These are phyloP conservation scores for Scaptomyza polygonia DNA, from an alignment of 2,888 invertebrate genomes.

Conservation along the genomic window DNA sequence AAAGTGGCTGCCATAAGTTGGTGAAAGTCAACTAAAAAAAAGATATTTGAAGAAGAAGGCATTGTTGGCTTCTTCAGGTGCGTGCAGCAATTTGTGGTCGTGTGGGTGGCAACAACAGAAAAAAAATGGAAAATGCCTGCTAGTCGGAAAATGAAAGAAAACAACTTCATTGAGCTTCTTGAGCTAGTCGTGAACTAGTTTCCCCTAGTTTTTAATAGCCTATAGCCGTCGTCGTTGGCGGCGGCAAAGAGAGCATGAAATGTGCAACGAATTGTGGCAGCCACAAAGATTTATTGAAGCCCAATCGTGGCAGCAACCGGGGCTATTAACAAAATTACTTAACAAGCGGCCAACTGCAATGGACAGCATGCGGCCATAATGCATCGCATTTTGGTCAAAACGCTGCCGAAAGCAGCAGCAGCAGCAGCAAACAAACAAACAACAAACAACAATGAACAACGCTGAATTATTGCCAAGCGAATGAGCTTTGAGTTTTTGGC, in stretches of 20 bases:
- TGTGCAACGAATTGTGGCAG: constrained; percentile 79
- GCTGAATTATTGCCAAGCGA: constrained; percentile 73
- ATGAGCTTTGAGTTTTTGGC: constrained; percentile 66
- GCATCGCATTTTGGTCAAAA: constrained; percentile 56
- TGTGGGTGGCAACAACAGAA: constrained; percentile 31
- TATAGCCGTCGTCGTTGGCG: constrained; percentile 33
- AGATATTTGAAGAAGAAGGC: constrained; percentile 40
- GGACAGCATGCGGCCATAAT: constrained; percentile 47
- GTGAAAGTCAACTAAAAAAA: constrained; percentile 67
- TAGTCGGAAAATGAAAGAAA: constrained; percentile 21
- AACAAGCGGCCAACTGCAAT: constrained; percentile 73
- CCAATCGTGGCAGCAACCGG: constrained; percentile 32
- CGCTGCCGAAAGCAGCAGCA: constrained; percentile 23
- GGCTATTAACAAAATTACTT: constrained; percentile 79
- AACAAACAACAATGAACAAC: constrained; percentile 38
- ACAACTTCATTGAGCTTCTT: constrained; percentile 67
- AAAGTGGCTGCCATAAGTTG: constrained; percentile 61
- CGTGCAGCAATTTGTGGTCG: constrained; percentile 67
- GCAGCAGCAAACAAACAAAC: constrained; percentile 15
- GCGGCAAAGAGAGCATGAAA: constrained; percentile 76
- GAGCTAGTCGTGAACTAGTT: constrained; percentile 67
- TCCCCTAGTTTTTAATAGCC: constrained; percentile 69
- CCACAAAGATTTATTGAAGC: constrained; percentile 76
- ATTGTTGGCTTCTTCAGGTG: constrained; percentile 44
- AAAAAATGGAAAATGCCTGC: constrained; percentile 13